These are phyloP conservation scores for Macrobrachium nipponense DNA, from an alignment of 1,140 invertebrate genomes.

Conservation along the genomic window DNA sequence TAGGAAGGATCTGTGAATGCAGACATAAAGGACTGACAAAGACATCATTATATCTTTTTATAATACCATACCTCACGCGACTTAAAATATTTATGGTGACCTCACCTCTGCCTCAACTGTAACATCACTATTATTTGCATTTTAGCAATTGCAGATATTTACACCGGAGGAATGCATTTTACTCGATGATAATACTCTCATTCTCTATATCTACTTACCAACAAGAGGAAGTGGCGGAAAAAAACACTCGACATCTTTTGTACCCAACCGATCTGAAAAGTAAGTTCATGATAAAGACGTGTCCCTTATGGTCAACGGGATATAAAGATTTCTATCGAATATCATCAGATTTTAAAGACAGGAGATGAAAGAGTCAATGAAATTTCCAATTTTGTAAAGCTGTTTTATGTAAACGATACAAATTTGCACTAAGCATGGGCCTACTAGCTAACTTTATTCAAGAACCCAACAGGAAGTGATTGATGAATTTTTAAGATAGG, in stretches of 20 bases:
- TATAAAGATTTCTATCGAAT: too few relatives aligned
- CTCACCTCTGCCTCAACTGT: too few relatives aligned
- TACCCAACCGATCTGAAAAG: conserved; percentile 34
- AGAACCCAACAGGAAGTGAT: not conserved
- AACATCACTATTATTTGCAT: not conserved
- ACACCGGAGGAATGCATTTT: not conserved
- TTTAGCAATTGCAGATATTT: not conserved
- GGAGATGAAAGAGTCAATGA: not conserved
- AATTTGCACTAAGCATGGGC: too few relatives aligned
- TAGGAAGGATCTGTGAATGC: conserved; percentile 73
- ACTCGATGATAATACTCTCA: not conserved
- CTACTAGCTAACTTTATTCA: not conserved
- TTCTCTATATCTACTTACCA: conserved; percentile 16
- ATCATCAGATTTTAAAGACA: not conserved
- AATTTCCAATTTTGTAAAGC: too few relatives aligned
- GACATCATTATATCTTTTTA: too few relatives aligned
- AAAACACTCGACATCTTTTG: conserved; percentile 31
- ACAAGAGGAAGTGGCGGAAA: conserved; percentile 29
- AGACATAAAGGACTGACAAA: conserved; percentile 13
- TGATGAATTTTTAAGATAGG: not conserved
- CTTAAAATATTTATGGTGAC: not conserved
- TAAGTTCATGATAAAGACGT: too few relatives aligned
- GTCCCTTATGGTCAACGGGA: too few relatives aligned
- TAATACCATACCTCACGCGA: not conserved
- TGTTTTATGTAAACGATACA: too few relatives aligned